phyloP scores from a whole-genome alignment of 1,140 invertebrate species.

The Drosophila ficusphila region DNA sequence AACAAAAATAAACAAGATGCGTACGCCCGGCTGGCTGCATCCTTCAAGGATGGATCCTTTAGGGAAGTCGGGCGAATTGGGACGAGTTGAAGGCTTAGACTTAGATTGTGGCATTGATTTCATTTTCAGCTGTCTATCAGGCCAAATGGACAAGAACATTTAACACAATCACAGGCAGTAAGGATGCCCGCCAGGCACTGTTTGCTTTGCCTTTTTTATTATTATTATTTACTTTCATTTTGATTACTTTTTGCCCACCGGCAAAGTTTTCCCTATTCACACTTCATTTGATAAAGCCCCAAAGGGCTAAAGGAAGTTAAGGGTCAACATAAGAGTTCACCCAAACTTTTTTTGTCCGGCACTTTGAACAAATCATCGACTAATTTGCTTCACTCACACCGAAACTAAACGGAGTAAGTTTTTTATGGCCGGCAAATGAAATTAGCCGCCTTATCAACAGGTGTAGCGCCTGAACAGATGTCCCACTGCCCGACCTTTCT shows the following conservation, averaged over 20 bases:
- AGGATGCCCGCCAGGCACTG: conserved; percentile 10
- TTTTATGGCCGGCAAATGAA: conserved; percentile 57
- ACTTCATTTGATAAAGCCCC: conserved; percentile 58
- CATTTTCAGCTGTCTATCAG: conserved; percentile 48
- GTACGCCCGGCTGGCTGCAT: conserved; percentile 53
- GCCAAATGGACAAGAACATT: conserved; percentile 49
- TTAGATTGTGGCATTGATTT: conserved; percentile 75
- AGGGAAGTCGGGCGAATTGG: conserved; percentile 10
- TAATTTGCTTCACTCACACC: conserved; percentile 48
- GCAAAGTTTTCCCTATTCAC: conserved; percentile 59
- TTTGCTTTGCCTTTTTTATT: conserved; percentile 49
- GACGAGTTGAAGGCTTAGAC: conserved; percentile 55
- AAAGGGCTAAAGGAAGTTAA: conserved; percentile 7
- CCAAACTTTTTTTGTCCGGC: conserved; percentile 9
- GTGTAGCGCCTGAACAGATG: conserved; percentile 66
- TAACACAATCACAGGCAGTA: conserved; percentile 64
- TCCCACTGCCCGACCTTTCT: conserved; percentile 31
- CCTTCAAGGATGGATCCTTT: conserved; percentile 53
- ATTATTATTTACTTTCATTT: conserved; percentile 77
- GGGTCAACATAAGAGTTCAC: conserved; percentile 3
- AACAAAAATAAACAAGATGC: conserved; percentile 67
- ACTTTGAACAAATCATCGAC: conserved; percentile 54
- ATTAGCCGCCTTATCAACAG: conserved; percentile 75
- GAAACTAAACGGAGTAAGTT: conserved; percentile 17
- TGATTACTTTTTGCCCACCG: conserved; percentile 62